Conservation (phyloP, 1,140 invertebrate genomes). For the Sipha flava region DNA sequence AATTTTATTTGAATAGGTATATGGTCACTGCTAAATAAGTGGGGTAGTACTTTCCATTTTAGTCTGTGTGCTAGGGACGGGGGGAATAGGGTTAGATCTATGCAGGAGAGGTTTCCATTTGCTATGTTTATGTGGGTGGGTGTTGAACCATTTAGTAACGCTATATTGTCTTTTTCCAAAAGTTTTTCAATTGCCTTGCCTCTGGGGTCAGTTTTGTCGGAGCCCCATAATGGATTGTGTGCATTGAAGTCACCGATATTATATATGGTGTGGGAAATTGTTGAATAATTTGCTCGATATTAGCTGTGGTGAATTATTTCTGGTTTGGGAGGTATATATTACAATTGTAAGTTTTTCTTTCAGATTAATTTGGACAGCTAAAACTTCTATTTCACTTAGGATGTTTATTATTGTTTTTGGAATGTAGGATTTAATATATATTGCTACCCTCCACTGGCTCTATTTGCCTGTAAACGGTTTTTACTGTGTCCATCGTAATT, state of each 20-base stretch:
- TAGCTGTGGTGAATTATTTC: background rate
- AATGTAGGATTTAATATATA: background rate
- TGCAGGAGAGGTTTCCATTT: background rate
- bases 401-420: background rate
- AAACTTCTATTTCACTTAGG: background rate
- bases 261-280: constrained; percentile 1
- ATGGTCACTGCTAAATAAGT: background rate
- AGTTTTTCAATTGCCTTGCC: background rate
- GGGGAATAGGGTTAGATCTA: background rate
- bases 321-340: background rate
- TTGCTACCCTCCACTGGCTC: background rate
- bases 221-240: background rate
- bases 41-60: background rate
- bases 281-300: background rate
- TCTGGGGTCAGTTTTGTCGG: background rate
- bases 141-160: background rate
- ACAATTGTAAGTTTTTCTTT: no score
- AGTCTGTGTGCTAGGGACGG: background rate
- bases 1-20: background rate
- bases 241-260: background rate
- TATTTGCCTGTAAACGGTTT: background rate
- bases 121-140: background rate
- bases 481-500: background rate
- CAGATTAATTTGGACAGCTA: background rate
- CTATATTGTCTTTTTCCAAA: background rate